Evolutionary conservation across 2,888 invertebrate species (phyloP), one percentile per base, ranked within the genome.

Genomic region (Aphidius colemani): DNA sequence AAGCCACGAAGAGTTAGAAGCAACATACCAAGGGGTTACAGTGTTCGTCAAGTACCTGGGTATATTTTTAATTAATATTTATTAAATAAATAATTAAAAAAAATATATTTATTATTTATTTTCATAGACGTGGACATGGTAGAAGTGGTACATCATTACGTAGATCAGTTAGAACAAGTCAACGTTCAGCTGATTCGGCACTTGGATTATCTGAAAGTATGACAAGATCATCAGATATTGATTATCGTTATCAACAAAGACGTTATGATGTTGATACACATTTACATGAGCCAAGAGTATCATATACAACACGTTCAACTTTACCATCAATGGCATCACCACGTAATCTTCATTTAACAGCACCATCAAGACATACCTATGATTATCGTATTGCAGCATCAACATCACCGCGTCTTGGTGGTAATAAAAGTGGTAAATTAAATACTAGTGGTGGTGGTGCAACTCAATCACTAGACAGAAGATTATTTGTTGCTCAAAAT

Each of bases 221-320:
- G 63, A 76, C 85, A 0, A 86, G 88, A 0, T 89, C 90, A 63
- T 91, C 91, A 0, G 86, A 89, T 75, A 89, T 89, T 0, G 93
- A 93, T 79, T 90, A 93, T 71, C 86, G 89, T 83, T 88, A 89
- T 89, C 89, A 78, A 69, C 57, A 65, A 49, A 57, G 62, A 43
- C 61, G 61, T 58, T 65, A 50, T 11, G 49, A 65, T 11, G 18
- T 50, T 39, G 58, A 65, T 53, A 58, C 41, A 18, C 43, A 53
- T 46, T 48, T n/a, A 2, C 53, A 65, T 58, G 61, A 65, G 9
- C 58, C 58, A 10, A 57, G 39, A 11, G 30, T 30, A 30, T 6
- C 57, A 4, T 46, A 57, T 9, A 8, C 30, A n/a, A 57, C 57
- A 41, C 61, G 53, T 10, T 61, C 58, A 41, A 65, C 65, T 53